Evolutionary conservation across 2,888 invertebrate genomes (phyloP).

Genomic region (Phymatocera aterrima): DNA sequence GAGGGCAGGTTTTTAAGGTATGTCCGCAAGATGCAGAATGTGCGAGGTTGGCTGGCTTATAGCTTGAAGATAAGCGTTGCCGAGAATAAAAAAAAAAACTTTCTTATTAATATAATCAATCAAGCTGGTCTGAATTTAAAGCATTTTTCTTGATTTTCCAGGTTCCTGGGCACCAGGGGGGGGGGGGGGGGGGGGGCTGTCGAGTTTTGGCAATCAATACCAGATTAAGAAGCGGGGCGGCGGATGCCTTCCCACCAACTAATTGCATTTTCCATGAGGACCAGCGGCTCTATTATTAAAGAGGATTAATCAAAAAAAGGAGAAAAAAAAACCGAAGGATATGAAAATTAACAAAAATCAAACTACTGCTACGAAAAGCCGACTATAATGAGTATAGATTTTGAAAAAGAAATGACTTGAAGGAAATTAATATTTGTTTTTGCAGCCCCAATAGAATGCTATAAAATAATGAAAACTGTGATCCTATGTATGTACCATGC

Average conservation of each 20-base stretch:
- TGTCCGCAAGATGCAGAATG: not conserved
- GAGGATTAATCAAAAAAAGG: not conserved
- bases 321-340: not conserved
- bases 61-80: conserved; percentile 22
- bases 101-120: conserved; percentile 70
- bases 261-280: conserved; percentile 42
- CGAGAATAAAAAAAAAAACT: conserved; percentile 57
- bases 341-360: too few species aligned
- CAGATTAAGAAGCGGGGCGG: conserved; percentile 55
- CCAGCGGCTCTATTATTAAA: conserved; percentile 34
- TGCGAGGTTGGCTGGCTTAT: conserved; percentile 54
- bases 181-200: conserved; percentile 42
- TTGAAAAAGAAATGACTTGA: not conserved
- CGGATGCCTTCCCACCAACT: conserved; percentile 42
- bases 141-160: conserved; percentile 58
- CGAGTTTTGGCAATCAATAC: conserved; percentile 53
- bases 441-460: too few species aligned
- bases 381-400: not conserved
- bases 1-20: conserved; percentile 2
- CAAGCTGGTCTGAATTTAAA: conserved; percentile 64
- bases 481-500: too few species aligned
- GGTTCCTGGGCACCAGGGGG: conserved; percentile 40
- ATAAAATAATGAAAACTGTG: too few species aligned
- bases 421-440: too few species aligned
- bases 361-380: not conserved